A percentile compares a stretch with the other conserved stretches of the same genome.
phyloP scores from a whole-genome alignment of 2,113 vertebrate species.

The Paedocypris sp. region DNA sequence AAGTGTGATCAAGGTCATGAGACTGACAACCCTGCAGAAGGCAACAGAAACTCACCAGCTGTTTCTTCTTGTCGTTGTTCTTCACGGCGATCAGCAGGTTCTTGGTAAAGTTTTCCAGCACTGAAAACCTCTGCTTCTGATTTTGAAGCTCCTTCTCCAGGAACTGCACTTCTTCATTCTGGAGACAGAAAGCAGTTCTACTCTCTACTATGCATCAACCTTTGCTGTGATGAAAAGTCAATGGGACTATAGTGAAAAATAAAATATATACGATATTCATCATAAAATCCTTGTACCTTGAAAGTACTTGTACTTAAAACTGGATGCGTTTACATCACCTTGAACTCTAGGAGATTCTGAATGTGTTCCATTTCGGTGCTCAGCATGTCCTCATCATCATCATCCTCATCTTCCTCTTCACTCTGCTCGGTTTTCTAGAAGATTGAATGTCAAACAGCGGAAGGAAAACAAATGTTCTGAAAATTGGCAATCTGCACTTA shows the following conservation, averaged over 20 bases:
- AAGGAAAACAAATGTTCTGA: neutral
- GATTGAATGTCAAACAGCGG: neutral
- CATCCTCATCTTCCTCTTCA: conserved; percentile 77
- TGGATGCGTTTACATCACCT: too few species aligned
- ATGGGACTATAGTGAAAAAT: too few species aligned
- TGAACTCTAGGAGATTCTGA: conserved; percentile 83
- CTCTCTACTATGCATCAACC: too few species aligned
- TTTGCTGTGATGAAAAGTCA: too few species aligned
- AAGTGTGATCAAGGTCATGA: too few species aligned
- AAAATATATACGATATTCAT: too few species aligned
- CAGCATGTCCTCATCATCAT: conserved; percentile 71
- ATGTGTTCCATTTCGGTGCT: conserved; percentile 83
- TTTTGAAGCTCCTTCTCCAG: conserved; percentile 84
- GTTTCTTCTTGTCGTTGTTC: conserved; percentile 80
- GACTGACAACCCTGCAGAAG: too few species aligned
- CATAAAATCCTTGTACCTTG: too few species aligned
- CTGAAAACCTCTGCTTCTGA: conserved; percentile 86
- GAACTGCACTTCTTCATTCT: conserved; percentile 93
- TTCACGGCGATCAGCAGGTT: conserved; percentile 81
- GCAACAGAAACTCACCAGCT: conserved; percentile 85
- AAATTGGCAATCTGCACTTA: conserved; percentile 43
- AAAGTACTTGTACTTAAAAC: too few species aligned
- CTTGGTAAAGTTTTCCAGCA: conserved; percentile 80
- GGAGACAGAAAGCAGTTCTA: conserved; percentile 31
- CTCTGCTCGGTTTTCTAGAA: conserved; percentile 89